phyloP scores from a whole-genome alignment of 1,140 invertebrate genomes.

The Elysia chlorotica region DNA sequence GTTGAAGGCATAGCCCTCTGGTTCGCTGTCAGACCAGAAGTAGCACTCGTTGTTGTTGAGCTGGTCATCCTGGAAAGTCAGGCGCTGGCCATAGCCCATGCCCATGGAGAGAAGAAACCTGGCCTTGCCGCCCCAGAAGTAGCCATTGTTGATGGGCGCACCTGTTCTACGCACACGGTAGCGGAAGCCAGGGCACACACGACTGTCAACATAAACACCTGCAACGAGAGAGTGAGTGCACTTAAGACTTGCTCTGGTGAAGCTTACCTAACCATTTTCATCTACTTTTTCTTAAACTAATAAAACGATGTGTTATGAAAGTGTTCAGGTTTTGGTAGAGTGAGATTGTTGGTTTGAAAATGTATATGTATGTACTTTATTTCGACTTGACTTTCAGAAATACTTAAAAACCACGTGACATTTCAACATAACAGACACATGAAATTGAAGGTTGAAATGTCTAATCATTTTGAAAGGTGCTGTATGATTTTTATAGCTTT shows the following conservation, averaged over 20 bases:
- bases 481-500: too few relatives aligned
- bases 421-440: too few relatives aligned
- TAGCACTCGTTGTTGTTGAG: slow-evolving; percentile 70
- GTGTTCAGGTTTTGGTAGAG: too few relatives aligned
- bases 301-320: too few relatives aligned
- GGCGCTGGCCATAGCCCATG: slow-evolving; percentile 76
- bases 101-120: slow-evolving; percentile 72
- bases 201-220: slow-evolving; percentile 78
- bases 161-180: slow-evolving; percentile 73
- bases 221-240: slow-evolving; percentile 39
- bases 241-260: slow-evolving; percentile 19
- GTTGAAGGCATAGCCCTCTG: slow-evolving; percentile 75
- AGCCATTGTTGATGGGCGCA: slow-evolving; percentile 66
- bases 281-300: too few relatives aligned
- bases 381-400: too few relatives aligned
- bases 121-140: slow-evolving; percentile 71
- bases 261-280: too few relatives aligned
- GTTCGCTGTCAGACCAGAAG: slow-evolving; percentile 80
- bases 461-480: too few relatives aligned
- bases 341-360: too few relatives aligned
- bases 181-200: slow-evolving; percentile 74
- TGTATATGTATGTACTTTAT: too few relatives aligned
- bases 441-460: too few relatives aligned
- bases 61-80: slow-evolving; percentile 73
- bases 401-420: too few relatives aligned